Base-by-base conservation (phyloP, 2,888 invertebrate species). In the Acholoe squamosa region DNA sequence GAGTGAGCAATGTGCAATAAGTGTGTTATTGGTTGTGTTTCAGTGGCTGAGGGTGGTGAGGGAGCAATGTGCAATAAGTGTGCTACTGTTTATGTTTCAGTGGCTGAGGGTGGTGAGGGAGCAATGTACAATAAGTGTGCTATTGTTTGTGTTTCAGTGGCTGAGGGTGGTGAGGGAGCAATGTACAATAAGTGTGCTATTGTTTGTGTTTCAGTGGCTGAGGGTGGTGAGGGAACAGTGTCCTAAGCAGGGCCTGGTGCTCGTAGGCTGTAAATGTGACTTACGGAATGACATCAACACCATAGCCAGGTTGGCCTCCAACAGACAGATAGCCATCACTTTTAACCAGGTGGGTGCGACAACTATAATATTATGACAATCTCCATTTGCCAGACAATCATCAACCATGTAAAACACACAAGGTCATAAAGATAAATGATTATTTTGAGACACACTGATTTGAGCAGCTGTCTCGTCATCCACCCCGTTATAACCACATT, bases 31-130 rank as follows among this genome's bases (percentile, higher is more conserved):
- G 43, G n/a, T n/a, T 43, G 43, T 43, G 34, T 80, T 80, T 0
- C 96, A 97, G 97, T 97, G 97, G 97, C 97, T 97, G 95, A 96
- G 97, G 92, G 97, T 97, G 95, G 97, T 97, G 0, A 96, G 97
- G 90, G 96, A 97, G 22, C 97, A 97, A 93, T 97, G 97, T 10
- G 97, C 97, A 0, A 96, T 96, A 0, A 43, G 43, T 43, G 43
- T 43, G 5, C 10, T 3, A 43, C 10, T 43, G 43, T 43, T n/a
- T n/a, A 10, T 43, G 34, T 80, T 80, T 0, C 96, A 97, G 97
- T 97, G 97, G 97, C 97, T 97, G 95, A 96, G 97, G 92, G 97
- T 97, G 95, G 97, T 97, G 0, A 96, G 97, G 90, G 96, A 97
- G 22, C 97, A 97, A 93, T 97, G 97, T 10, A 97, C 97, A n/a